Evolutionary conservation across 1,140 invertebrate genomes (phyloP).

Genomic region (Achroia grisella): DNA sequence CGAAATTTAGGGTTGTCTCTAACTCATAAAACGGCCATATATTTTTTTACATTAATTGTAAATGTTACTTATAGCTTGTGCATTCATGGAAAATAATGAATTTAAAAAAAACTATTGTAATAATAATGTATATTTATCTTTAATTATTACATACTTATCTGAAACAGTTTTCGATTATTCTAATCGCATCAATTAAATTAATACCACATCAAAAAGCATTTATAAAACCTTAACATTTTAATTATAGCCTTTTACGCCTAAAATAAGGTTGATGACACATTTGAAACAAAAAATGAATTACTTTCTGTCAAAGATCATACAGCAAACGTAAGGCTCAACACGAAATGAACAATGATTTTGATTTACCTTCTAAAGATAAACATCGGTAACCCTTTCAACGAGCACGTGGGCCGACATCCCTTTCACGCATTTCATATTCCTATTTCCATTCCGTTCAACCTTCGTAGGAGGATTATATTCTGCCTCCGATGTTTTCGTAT

Average conservation of each 20-base stretch:
- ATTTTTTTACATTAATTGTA: no score
- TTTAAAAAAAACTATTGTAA: no score
- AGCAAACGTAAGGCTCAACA: slow-evolving; percentile 10
- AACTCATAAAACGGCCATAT: no score
- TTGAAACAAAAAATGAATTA: slow-evolving; percentile 2
- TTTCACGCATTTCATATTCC: slow-evolving; percentile 68
- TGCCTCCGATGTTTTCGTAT: slow-evolving; percentile 71
- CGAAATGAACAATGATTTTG: slow-evolving; percentile 45
- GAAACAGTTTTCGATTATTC: no score
- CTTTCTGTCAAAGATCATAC: slow-evolving; percentile 3
- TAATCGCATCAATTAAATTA: no score
- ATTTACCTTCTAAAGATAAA: slow-evolving; percentile 55
- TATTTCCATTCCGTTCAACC: slow-evolving; percentile 65
- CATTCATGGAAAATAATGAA: no score
- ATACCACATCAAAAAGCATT: no score
- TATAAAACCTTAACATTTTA: neutral
- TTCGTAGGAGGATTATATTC: slow-evolving; percentile 69
- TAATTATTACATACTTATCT: no score
- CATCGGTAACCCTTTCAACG: slow-evolving; percentile 55
- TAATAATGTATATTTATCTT: no score
- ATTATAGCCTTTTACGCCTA: neutral
- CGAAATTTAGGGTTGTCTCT: slow-evolving; percentile 44
- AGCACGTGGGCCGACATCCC: slow-evolving; percentile 51
- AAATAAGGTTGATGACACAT: neutral
- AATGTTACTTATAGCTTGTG: no score